phyloP scores from a whole-genome alignment of 92 coral and sea anemone species.

The Siderastrea siderea region DNA sequence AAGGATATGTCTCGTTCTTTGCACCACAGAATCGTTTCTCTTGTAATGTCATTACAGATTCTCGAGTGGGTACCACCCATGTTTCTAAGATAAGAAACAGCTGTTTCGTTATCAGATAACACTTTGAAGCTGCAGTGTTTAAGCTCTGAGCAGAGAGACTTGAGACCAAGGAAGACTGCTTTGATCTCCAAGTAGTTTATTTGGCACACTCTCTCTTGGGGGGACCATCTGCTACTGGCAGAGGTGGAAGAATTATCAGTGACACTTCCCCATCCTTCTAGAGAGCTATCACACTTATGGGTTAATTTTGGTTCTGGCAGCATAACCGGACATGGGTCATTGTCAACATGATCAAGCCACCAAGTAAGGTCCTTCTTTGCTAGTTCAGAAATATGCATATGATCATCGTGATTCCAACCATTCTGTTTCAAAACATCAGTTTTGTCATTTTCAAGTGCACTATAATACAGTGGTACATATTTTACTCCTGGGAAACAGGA shows the following conservation, averaged over 20 bases:
- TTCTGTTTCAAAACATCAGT: slow-evolving; percentile 33
- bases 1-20: slow-evolving; percentile 25
- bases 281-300: slow-evolving; percentile 61
- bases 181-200: slow-evolving; percentile 59
- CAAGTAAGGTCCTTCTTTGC: slow-evolving; percentile 45
- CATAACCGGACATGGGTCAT: slow-evolving; percentile 21
- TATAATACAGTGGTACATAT: slow-evolving; percentile 56
- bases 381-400: slow-evolving; percentile 29
- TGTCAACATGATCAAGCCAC: slow-evolving; percentile 42
- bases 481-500: no score
- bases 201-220: slow-evolving; percentile 23
- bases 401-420: slow-evolving; percentile 40
- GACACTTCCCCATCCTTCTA: slow-evolving; percentile 58
- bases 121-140: slow-evolving; percentile 29
- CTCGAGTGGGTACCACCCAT: slow-evolving; percentile 66
- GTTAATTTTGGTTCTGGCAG: neutral
- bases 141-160: slow-evolving; percentile 33
- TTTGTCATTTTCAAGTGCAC: slow-evolving; percentile 57
- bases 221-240: slow-evolving; percentile 54
- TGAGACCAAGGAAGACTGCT: slow-evolving; percentile 47
- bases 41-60: neutral
- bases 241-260: slow-evolving; percentile 25
- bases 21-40: slow-evolving; percentile 47
- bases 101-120: slow-evolving; percentile 60
- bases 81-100: slow-evolving; percentile 39